Conservation (phyloP, 1,140 invertebrate species). For the Tachypleus tridentatus region DNA sequence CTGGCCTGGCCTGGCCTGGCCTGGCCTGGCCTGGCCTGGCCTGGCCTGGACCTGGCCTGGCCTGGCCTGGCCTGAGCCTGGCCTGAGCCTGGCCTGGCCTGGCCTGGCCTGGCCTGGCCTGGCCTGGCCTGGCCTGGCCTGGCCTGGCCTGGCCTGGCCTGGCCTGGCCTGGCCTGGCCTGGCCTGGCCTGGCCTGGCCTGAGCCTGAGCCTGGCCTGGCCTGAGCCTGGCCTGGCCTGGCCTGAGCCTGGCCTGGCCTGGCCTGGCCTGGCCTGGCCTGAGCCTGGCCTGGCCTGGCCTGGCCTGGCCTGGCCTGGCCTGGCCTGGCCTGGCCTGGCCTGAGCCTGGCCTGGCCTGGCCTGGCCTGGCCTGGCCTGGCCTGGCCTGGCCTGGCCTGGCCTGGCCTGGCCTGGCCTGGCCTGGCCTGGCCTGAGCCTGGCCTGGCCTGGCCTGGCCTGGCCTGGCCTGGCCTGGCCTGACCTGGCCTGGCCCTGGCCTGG, state of each 20-base stretch:
- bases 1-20: constrained; percentile 13
- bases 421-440: constrained; percentile 19
- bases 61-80: constrained; percentile 20
- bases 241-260: constrained; percentile 24
- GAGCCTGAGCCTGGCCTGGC: constrained; percentile 21
- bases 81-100: constrained; percentile 23
- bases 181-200: constrained; percentile 24
- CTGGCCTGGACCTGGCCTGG: too few species aligned
- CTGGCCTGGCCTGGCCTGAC: constrained; percentile 24
- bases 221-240: constrained; percentile 22
- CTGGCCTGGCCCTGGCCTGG: too few species aligned
- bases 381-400: constrained; percentile 25
- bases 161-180: constrained; percentile 19
- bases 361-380: constrained; percentile 24
- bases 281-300: constrained; percentile 23
- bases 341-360: constrained; percentile 23
- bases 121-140: constrained; percentile 25
- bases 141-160: constrained; percentile 24
- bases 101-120: constrained; percentile 26
- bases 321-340: constrained; percentile 26
- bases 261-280: constrained; percentile 23
- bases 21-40: constrained; percentile 23
- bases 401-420: constrained; percentile 19
- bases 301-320: constrained; percentile 26
- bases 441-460: constrained; percentile 26